phyloP scores from a whole-genome alignment of 2,888 invertebrate species.

The Athetis lepigone region DNA sequence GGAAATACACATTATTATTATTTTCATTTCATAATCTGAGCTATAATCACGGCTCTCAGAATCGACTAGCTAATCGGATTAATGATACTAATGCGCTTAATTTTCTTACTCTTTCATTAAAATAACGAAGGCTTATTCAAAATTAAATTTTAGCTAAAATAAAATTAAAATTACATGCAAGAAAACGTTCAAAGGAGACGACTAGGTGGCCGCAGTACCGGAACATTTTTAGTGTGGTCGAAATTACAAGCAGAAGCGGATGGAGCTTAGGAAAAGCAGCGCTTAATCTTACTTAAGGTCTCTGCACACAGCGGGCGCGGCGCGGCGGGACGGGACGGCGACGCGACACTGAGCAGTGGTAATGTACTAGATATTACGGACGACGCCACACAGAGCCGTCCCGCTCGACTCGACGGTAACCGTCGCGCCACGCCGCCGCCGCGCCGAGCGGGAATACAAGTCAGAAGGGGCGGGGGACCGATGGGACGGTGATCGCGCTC shows the following conservation, averaged over 20 bases:
- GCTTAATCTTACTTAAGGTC: no score
- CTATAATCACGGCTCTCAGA: conserved; percentile 32
- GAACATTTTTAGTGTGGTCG: conserved; percentile 60
- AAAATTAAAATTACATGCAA: conserved; percentile 77
- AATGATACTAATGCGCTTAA: conserved; percentile 35
- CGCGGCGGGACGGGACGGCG: no score
- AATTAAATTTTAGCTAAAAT: conserved; percentile 69
- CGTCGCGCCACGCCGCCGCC: no score
- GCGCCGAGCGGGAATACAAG: no score
- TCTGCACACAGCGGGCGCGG: no score
- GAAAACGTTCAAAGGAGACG: conserved; percentile 69
- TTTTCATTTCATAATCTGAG: conserved; percentile 16
- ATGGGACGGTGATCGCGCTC: no score
- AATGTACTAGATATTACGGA: no score
- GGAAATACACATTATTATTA: conserved; percentile 28
- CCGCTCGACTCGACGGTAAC: no score
- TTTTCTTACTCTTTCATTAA: conserved; percentile 51
- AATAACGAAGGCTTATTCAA: conserved; percentile 54
- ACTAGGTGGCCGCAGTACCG: conserved; percentile 70
- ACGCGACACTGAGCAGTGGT: no score
- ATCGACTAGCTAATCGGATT: conserved; percentile 35
- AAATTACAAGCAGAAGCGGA: conserved; percentile 41
- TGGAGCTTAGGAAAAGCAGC: not conserved
- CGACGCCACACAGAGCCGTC: no score
- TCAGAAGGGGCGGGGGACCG: no score